phyloP scores from a whole-genome alignment of 2,113 vertebrate genomes.

The Microcebus jonahi region DNA sequence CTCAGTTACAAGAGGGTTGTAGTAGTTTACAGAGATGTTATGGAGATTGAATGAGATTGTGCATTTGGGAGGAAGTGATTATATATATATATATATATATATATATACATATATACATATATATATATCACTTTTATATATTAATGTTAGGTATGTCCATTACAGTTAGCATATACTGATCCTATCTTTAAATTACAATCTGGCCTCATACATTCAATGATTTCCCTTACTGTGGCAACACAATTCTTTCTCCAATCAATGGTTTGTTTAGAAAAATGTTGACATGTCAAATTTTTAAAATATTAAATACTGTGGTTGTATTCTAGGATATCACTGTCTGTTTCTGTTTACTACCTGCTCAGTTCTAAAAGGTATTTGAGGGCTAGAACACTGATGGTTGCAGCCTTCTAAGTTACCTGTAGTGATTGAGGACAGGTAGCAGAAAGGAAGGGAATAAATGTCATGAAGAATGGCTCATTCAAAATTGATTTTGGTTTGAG shows the following conservation, averaged over 20 bases:
- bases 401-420: neutral
- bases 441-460: neutral
- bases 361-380: neutral
- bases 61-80: slow-evolving; percentile 5
- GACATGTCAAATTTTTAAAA: neutral
- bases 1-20: slow-evolving; percentile 67
- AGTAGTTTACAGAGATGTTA: slow-evolving; percentile 68
- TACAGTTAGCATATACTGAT: neutral
- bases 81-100: too few relatives aligned
- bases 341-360: neutral
- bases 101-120: neutral
- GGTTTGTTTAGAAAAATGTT: slow-evolving; percentile 20
- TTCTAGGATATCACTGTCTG: neutral
- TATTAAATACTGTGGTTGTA: neutral
- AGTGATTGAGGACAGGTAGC: neutral
- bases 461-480: neutral
- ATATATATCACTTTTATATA: neutral
- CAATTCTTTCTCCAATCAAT: neutral
- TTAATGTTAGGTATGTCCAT: neutral
- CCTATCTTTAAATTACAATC: slow-evolving; percentile 33
- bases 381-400: neutral
- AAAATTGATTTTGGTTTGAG: neutral
- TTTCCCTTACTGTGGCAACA: neutral
- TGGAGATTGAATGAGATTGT: neutral
- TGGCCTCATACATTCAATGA: neutral